These are phyloP conservation scores for Cirrhinus mrigala DNA, from an alignment of 2,797 vertebrate species.

Conservation along the genomic window DNA sequence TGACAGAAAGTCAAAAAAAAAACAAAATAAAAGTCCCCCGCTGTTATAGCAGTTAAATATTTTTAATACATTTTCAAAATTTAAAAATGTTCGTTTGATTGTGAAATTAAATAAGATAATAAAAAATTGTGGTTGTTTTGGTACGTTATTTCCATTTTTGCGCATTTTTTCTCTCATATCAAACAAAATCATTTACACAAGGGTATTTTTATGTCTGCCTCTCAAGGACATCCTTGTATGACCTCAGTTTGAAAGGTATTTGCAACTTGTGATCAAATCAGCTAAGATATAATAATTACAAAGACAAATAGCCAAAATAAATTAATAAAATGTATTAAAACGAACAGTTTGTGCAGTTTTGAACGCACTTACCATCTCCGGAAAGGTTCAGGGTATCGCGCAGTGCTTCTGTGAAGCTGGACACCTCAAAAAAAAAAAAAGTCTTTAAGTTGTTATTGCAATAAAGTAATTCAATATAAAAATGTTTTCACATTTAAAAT, in stretches of 20 bases:
- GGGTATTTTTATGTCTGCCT: neutral
- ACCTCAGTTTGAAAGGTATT: neutral
- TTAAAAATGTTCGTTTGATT: neutral
- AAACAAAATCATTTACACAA: too few relatives aligned
- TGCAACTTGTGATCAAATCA: neutral
- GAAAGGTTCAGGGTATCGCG: neutral
- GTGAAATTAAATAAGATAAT: neutral
- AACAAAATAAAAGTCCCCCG: slow-evolving; percentile 16
- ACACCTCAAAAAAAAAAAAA: slow-evolving; percentile 28
- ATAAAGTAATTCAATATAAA: neutral
- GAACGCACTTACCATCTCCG: neutral
- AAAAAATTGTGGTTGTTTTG: neutral
- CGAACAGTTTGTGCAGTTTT: neutral
- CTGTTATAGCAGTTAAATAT: neutral
- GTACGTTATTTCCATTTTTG: too few relatives aligned
- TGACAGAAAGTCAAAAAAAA: neutral
- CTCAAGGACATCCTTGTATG: neutral
- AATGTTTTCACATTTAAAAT: neutral
- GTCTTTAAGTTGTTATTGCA: neutral
- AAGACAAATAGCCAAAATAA: neutral
- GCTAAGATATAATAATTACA: neutral
- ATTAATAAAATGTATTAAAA: neutral
- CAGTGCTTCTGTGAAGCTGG: neutral
- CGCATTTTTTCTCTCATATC: too few relatives aligned
- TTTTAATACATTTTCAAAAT: too few relatives aligned